These are phyloP conservation scores for Sinopyrophorus schimmeli DNA, from an alignment of 2,888 invertebrate species.

Conservation along the genomic window DNA sequence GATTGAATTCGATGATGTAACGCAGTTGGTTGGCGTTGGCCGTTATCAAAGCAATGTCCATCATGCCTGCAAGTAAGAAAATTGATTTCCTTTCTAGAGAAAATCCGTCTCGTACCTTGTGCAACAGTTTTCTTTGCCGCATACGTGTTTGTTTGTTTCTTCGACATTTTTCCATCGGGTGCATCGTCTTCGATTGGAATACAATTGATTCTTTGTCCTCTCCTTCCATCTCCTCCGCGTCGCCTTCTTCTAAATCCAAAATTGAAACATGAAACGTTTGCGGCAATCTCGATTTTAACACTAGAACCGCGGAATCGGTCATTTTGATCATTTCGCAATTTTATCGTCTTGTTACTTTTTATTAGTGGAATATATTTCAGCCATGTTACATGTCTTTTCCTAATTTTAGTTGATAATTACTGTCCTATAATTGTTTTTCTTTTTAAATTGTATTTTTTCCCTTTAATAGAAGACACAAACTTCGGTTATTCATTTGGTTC, in stretches of 20 bases:
- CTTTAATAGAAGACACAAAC: too few species aligned
- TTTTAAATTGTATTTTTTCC: too few species aligned
- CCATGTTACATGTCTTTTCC: too few species aligned
- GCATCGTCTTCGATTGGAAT: constrained; percentile 21
- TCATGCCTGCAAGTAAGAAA: constrained; percentile 66
- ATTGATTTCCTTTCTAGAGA: neutral
- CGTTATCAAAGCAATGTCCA: constrained; percentile 71
- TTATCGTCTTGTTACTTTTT: too few species aligned
- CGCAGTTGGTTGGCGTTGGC: constrained; percentile 72
- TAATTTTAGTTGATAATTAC: too few species aligned
- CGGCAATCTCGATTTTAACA: too few species aligned
- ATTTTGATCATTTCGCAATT: too few species aligned
- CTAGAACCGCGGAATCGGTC: too few species aligned
- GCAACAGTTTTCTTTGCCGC: constrained; percentile 65
- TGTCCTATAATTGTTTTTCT: too few species aligned
- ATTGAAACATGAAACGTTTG: constrained; percentile 13
- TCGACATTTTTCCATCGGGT: constrained; percentile 13
- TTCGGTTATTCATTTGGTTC: too few species aligned
- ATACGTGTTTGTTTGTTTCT: constrained; percentile 51
- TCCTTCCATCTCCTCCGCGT: constrained; percentile 19
- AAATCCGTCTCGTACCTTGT: constrained; percentile 49
- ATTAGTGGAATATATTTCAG: too few species aligned
- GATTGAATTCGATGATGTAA: constrained; percentile 65
- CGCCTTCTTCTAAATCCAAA: constrained; percentile 30
- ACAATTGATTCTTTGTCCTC: constrained; percentile 15